Evolutionary conservation across 2,888 invertebrate species (phyloP).

Genomic region (Ormyrus labotus): DNA sequence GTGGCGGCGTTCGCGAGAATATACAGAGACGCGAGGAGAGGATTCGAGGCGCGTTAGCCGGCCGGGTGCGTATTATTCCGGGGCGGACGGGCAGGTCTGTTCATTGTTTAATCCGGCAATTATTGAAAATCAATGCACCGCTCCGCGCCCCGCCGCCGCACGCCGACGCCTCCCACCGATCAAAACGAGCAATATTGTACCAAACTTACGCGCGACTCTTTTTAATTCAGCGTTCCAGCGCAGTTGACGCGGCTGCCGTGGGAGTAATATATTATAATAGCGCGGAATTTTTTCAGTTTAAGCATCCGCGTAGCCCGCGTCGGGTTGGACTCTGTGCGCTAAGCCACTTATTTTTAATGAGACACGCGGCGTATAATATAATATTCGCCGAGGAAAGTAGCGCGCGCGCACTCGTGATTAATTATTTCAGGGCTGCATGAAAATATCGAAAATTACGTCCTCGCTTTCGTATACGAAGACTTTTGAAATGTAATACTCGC

Average conservation of each 20-base stretch:
- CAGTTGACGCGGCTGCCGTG: background rate
- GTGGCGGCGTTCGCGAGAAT: background rate
- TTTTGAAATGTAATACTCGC: too few relatives aligned
- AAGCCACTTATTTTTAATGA: too few relatives aligned
- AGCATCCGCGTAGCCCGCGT: background rate
- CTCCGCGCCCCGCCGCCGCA: too few relatives aligned
- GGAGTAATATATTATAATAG: slow-evolving; percentile 8
- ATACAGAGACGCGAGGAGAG: background rate
- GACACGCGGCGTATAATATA: too few relatives aligned
- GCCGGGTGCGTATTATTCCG: background rate
- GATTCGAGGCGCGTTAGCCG: background rate
- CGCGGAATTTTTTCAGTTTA: slow-evolving; percentile 13
- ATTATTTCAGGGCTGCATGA: too few relatives aligned
- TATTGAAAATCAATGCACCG: slow-evolving; percentile 42
- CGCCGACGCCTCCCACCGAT: background rate
- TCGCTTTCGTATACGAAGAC: too few relatives aligned
- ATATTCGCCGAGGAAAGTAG: too few relatives aligned
- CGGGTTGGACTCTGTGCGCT: background rate
- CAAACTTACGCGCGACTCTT: too few relatives aligned
- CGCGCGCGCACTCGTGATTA: too few relatives aligned
- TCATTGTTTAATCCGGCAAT: slow-evolving; percentile 39
- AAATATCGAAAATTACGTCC: too few relatives aligned
- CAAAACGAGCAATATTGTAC: slow-evolving; percentile 34
- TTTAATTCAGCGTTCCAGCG: too few relatives aligned
- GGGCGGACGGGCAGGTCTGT: background rate